Evolutionary conservation across 2,797 vertebrate genomes (phyloP).

Genomic region (Sebastes hubbsi): DNA sequence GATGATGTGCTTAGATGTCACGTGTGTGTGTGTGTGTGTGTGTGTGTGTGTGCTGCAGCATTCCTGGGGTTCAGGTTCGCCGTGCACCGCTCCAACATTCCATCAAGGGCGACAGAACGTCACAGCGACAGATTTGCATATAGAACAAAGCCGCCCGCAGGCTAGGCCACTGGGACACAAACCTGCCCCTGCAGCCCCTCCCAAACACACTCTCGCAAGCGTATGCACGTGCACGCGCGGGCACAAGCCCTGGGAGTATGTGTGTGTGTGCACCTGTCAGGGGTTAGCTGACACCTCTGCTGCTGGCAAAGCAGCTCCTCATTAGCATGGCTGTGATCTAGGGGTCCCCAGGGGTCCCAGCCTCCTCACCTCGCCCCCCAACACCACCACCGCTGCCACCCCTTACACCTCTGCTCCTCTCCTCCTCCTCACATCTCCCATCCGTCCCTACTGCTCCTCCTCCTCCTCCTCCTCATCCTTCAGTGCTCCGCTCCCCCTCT

Average conservation of each 20-base stretch:
- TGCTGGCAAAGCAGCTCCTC: constrained; percentile 85
- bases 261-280: constrained; percentile 82
- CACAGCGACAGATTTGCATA: constrained; percentile 79
- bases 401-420: constrained; percentile 55
- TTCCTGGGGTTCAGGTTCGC: constrained; percentile 68
- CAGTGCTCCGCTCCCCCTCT: constrained; percentile 36
- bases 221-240: constrained; percentile 1
- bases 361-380: constrained; percentile 77
- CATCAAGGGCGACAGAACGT: constrained; percentile 75
- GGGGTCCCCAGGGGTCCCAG: constrained; percentile 82
- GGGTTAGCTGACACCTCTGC: constrained; percentile 87
- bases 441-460: constrained; percentile 38
- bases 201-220: constrained; percentile 17
- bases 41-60: constrained; percentile 43
- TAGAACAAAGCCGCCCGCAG: constrained; percentile 81
- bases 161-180: constrained; percentile 79
- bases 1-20: constrained; percentile 29
- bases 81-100: constrained; percentile 70
- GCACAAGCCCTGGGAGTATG: constrained; percentile 55
- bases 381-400: neutral
- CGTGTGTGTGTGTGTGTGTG: constrained; percentile 3
- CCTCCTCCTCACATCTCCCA: constrained; percentile 52
- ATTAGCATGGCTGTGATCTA: constrained; percentile 89
- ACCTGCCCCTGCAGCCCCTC: constrained; percentile 73
- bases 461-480: constrained; percentile 11